Percentiles rank a stretch among this genome's conserved stretches.
Evolutionary conservation across 2,113 vertebrate genomes (phyloP).

Genomic region (Leptodactylus fuscus): DNA sequence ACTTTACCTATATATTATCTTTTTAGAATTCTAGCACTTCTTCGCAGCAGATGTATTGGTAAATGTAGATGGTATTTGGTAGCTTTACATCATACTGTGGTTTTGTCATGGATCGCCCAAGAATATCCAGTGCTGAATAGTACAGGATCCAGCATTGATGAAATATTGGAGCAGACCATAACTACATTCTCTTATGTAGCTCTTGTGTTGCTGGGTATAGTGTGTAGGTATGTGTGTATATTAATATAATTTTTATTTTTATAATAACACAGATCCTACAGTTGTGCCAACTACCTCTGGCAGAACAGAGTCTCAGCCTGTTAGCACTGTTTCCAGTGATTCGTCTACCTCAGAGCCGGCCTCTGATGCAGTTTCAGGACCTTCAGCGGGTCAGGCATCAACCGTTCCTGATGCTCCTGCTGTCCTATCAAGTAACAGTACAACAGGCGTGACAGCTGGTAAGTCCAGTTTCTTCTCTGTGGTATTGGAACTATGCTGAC

Average conservation of each 20-base stretch:
- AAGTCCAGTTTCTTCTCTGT: constrained; percentile 68
- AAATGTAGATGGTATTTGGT: too few species aligned
- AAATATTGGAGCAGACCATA: too few species aligned
- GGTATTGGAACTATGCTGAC: background rate
- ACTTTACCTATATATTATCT: too few species aligned
- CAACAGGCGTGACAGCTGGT: constrained; percentile 78
- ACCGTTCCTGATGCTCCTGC: constrained; percentile 78
- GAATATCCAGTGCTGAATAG: too few species aligned
- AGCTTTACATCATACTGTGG: too few species aligned
- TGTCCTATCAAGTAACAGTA: constrained; percentile 75
- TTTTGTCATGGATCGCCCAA: too few species aligned
- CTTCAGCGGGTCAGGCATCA: constrained; percentile 82
- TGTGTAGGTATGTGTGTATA: background rate
- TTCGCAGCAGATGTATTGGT: too few species aligned
- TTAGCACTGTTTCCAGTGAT: constrained; percentile 81
- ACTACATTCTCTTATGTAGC: too few species aligned
- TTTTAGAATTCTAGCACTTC: too few species aligned
- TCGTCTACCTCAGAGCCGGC: constrained; percentile 92
- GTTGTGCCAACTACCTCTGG: constrained; percentile 91
- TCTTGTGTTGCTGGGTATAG: too few species aligned
- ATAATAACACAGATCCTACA: constrained; percentile 81
- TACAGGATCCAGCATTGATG: too few species aligned
- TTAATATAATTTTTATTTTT: background rate
- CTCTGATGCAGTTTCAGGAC: constrained; percentile 80
- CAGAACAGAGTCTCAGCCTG: constrained; percentile 81